Evolutionary conservation across 2,888 invertebrate genomes (phyloP), one percentile per base, ranked within the genome.

Genomic region (Caenorhabditis doughertyi): DNA sequence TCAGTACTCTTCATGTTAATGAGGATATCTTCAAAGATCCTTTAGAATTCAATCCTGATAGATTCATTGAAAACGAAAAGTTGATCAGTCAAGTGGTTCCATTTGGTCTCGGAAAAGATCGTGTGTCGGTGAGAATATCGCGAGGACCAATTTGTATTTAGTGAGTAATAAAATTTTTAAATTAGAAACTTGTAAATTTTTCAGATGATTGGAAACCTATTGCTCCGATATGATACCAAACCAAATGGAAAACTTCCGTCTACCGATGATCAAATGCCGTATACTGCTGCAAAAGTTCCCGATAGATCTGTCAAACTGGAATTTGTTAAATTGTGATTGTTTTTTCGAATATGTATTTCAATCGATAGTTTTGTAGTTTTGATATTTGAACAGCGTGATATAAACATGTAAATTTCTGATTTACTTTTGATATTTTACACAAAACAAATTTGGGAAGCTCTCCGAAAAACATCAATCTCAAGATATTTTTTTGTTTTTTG

Each of bases 121-220:
- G 2, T 86, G 86, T 64, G 74, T 76, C 0, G 86, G 86, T 35
- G 86, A 86, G 65, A 62, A 79, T 2, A 27, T 86, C 53, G 86
- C 86, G 3, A 79, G 81, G 55, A 62, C 76, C 1, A 84, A 84
- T 39, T 44, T 86, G 23, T 86, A 86, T 39, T 71, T 86, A 81
- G 86, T 86, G 21, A n/a, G 32, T n/a, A 18, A 4, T 18, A 21
- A 21, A 25, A 13, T 9, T 13, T 13, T 39, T 13, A n/a, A n/a
- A n/a, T 29, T 55, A 29, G 13, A 1, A 55, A 51, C 5, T 7
- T 7, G 9, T 35, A 35, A 35, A 35, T 35, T 35, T 51, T 51
- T 51, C 21, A 51, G 51, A 51, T 51, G 51, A 51, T 51, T 21
- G 51, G 51, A 21, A 51, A 51, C 32, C 35, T 35, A 7, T 9